These are phyloP conservation scores for Luidia sarsii DNA, from an alignment of 53 echinoderm and acorn worm genomes.

Conservation along the genomic window DNA sequence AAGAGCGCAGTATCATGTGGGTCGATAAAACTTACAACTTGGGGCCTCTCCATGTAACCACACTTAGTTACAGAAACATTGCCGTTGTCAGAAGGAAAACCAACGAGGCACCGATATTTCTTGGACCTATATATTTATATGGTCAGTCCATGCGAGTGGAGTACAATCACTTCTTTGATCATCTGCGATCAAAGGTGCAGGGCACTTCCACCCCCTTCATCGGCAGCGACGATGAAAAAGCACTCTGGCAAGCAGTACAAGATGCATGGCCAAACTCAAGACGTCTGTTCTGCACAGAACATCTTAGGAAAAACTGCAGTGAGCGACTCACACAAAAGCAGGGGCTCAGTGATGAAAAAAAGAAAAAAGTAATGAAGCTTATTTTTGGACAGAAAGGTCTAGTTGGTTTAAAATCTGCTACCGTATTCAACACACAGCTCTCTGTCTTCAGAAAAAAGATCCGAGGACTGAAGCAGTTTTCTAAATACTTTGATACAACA, in stretches of 20 bases:
- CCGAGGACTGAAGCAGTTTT: slow-evolving; percentile 13
- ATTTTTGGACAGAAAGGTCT: background rate
- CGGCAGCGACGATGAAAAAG: slow-evolving; percentile 5
- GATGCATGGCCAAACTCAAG: slow-evolving; percentile 2
- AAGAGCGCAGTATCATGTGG: background rate
- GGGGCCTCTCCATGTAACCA: background rate
- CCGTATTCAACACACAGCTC: background rate
- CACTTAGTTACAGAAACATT: slow-evolving; percentile 6
- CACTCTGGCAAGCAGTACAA: slow-evolving; percentile 1
- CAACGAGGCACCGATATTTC: background rate
- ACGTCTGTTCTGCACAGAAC: slow-evolving; percentile 1
- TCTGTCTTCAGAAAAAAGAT: background rate
- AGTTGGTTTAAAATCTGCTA: background rate
- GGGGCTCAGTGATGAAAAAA: slow-evolving; percentile 2
- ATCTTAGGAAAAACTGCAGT: background rate
- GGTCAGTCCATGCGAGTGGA: background rate
- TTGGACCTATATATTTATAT: background rate
- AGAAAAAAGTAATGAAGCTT: slow-evolving; percentile 7
- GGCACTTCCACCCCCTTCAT: background rate
- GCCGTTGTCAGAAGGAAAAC: background rate
- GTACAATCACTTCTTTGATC: background rate
- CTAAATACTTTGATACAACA: background rate
- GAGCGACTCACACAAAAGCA: background rate
- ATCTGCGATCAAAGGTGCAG: background rate
- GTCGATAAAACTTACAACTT: slow-evolving; percentile 1